phyloP scores from a whole-genome alignment of 2,113 vertebrate species.

The Myotis brandtii region DNA sequence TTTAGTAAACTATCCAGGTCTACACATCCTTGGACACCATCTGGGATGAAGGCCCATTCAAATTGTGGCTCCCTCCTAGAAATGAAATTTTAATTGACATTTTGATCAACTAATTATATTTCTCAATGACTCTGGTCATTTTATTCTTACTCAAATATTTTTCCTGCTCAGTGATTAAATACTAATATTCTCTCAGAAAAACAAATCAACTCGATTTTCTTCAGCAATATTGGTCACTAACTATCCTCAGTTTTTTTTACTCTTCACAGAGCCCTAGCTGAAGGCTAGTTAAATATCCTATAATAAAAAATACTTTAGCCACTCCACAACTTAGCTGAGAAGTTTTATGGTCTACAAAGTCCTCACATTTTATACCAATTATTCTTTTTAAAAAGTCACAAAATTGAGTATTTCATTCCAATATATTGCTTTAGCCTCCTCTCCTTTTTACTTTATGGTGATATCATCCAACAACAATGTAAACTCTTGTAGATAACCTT shows the following conservation, averaged over 20 bases:
- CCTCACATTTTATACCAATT: neutral
- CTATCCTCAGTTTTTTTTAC: neutral
- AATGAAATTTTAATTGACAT: slow-evolving; percentile 57
- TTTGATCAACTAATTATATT: slow-evolving; percentile 54
- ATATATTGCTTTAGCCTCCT: neutral
- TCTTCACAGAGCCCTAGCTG: neutral
- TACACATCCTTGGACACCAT: neutral
- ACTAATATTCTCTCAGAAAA: neutral
- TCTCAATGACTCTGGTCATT: slow-evolving; percentile 15
- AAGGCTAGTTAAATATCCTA: neutral
- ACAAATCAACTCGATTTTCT: neutral
- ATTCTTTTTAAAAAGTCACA: slow-evolving; percentile 10
- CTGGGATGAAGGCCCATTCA: neutral
- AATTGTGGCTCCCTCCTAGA: neutral
- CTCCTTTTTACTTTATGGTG: neutral
- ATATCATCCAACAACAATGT: neutral
- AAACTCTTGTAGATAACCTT: neutral
- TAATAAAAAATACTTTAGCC: neutral
- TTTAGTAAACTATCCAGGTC: neutral
- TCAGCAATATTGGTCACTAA: neutral
- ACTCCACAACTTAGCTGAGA: neutral
- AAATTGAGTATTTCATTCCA: neutral
- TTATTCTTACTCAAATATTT: slow-evolving; percentile 47
- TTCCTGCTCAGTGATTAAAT: slow-evolving; percentile 16
- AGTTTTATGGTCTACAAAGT: neutral